Percentiles rank a stretch among this genome's conserved stretches.
Conservation (phyloP, 2,113 vertebrate species). For the Caranx ignobilis region DNA sequence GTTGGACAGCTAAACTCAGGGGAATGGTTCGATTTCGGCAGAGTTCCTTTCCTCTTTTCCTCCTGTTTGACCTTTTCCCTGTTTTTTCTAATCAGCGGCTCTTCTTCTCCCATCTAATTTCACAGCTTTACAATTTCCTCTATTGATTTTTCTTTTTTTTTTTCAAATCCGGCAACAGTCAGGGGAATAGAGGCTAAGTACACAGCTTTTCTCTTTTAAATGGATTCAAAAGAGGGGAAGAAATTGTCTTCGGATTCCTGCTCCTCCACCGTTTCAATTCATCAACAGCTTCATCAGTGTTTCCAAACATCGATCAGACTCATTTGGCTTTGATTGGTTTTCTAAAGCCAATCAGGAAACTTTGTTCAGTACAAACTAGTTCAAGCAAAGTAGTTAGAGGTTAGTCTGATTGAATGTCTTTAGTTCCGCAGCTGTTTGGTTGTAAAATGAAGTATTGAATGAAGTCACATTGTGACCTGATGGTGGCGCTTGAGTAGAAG, state of each 20-base stretch:
- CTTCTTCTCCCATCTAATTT: slow-evolving; percentile 15
- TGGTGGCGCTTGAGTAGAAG: background rate
- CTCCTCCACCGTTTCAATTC: background rate
- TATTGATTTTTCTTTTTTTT: slow-evolving; percentile 41
- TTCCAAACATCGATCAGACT: slow-evolving; percentile 1
- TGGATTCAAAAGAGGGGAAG: background rate
- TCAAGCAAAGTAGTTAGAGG: background rate
- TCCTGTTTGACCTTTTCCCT: slow-evolving; percentile 53
- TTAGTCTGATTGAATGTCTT: background rate
- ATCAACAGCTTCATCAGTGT: background rate
- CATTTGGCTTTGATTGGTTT: slow-evolving; percentile 8
- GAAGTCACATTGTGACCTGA: background rate
- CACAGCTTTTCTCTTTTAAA: background rate
- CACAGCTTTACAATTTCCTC: slow-evolving; percentile 46
- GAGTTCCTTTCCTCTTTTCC: slow-evolving; percentile 24
- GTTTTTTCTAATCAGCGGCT: slow-evolving; percentile 52
- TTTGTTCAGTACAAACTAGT: background rate
- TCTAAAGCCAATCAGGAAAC: slow-evolving; percentile 5
- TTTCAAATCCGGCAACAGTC: background rate
- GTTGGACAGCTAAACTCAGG: slow-evolving; percentile 51
- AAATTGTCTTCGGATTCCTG: slow-evolving; percentile 4
- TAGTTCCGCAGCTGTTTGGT: background rate
- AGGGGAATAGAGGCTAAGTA: slow-evolving; percentile 8
- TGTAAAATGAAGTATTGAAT: background rate
- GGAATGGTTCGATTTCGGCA: slow-evolving; percentile 53